phyloP scores from a whole-genome alignment of 2,113 vertebrate genomes.

The Cyanoramphus novaezelandiae region DNA sequence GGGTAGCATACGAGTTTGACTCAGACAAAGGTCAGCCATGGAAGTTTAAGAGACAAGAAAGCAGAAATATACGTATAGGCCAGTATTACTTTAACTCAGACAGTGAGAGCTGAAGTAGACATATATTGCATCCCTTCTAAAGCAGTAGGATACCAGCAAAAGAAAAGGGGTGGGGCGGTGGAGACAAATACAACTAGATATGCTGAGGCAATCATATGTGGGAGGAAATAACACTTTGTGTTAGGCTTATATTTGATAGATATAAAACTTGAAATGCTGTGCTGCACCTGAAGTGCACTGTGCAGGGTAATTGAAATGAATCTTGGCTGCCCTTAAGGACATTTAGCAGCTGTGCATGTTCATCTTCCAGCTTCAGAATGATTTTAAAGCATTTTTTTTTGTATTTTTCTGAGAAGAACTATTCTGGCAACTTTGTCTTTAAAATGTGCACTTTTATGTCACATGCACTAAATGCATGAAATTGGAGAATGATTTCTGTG shows the following conservation, averaged over 20 bases:
- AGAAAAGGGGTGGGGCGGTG: background rate
- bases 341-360: conserved; percentile 76
- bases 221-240: conserved; percentile 41
- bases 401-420: conserved; percentile 68
- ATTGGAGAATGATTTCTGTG: conserved; percentile 21
- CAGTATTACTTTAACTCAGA: background rate
- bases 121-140: background rate
- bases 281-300: conserved; percentile 61
- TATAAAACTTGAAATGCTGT: conserved; percentile 61
- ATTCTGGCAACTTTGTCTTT: conserved; percentile 52
- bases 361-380: conserved; percentile 67
- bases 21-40: background rate
- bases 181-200: conserved; percentile 12
- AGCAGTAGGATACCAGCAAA: background rate
- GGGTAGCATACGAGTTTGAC: background rate
- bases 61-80: background rate
- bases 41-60: background rate
- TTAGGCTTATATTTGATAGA: conserved; percentile 53
- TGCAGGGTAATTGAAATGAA: conserved; percentile 68
- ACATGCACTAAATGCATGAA: conserved; percentile 31
- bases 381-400: conserved; percentile 62
- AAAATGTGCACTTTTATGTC: conserved; percentile 66
- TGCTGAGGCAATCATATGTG: conserved; percentile 44
- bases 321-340: conserved; percentile 58
- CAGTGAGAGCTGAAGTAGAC: background rate